Conservation (phyloP, 1,140 invertebrate species). For the Euwallacea fornicatus region DNA sequence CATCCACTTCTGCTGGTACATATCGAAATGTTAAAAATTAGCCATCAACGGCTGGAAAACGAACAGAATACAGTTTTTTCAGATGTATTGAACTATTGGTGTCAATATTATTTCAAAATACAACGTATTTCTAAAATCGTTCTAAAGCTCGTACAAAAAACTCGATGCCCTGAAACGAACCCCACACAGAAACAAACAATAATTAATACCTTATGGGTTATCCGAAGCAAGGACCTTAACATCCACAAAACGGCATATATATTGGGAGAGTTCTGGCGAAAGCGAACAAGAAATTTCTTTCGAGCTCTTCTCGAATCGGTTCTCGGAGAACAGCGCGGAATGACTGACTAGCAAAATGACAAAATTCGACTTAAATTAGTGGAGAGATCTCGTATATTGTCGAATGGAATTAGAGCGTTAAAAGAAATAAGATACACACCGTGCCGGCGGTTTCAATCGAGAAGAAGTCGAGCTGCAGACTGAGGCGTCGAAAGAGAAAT, state of each 20-base stretch:
- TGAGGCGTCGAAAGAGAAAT: slow-evolving; percentile 18
- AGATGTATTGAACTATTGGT: background rate
- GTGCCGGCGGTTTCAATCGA: slow-evolving; percentile 1
- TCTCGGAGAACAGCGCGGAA: background rate
- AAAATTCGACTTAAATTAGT: slow-evolving; percentile 28
- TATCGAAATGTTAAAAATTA: slow-evolving; percentile 16
- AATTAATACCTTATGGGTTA: background rate
- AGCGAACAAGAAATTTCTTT: background rate
- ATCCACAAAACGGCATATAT: too few species aligned
- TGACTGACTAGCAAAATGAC: slow-evolving; percentile 24
- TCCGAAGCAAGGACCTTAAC: background rate
- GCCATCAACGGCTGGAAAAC: slow-evolving; percentile 10
- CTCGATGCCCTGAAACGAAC: background rate
- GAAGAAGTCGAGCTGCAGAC: slow-evolving; percentile 21
- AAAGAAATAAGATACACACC: slow-evolving; percentile 10
- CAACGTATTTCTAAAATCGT: background rate
- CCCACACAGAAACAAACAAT: background rate
- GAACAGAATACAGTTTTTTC: background rate
- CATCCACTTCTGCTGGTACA: slow-evolving; percentile 51
- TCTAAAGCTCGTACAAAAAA: background rate
- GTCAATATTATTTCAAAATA: background rate
- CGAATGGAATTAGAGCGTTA: slow-evolving; percentile 29
- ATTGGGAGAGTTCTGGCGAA: background rate
- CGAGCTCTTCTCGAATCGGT: too few species aligned
- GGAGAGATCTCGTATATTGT: slow-evolving; percentile 30